Percentiles rank a stretch among this genome's conserved stretches.
Evolutionary conservation across 30 jellyfish, hydroid and myxozoan genomes (phyloP).

Genomic region (Clytia hemisphaerica): DNA sequence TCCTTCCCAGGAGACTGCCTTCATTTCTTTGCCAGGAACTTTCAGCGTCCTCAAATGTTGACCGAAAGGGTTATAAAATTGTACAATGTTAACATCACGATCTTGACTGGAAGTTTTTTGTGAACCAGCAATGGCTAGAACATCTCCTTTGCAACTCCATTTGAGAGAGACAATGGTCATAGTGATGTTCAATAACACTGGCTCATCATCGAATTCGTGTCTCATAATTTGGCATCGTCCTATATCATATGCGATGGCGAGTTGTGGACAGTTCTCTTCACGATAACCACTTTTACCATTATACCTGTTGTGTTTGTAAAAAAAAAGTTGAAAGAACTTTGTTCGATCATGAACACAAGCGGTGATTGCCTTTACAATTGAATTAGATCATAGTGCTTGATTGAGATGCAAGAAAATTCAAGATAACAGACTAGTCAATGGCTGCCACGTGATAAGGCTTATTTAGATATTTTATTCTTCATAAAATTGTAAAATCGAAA

Average conservation of each 20-base stretch:
- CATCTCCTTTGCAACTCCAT: conserved; percentile 94
- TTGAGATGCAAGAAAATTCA: too few relatives aligned
- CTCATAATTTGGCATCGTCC: conserved; percentile 90
- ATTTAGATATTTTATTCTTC: too few relatives aligned
- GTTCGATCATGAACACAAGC: too few relatives aligned
- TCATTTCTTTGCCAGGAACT: conserved; percentile 88
- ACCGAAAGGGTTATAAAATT: conserved; percentile 76
- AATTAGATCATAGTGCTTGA: too few relatives aligned
- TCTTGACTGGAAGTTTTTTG: conserved; percentile 71
- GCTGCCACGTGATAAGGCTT: too few relatives aligned
- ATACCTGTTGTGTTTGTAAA: too few relatives aligned
- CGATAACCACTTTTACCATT: conserved; percentile 78
- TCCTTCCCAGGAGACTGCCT: conserved; percentile 93
- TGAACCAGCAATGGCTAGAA: conserved; percentile 90
- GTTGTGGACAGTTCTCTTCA: conserved; percentile 93
- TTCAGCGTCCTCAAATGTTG: conserved; percentile 86
- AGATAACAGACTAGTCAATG: too few relatives aligned
- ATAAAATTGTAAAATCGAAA: too few relatives aligned
- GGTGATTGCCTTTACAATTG: too few relatives aligned
- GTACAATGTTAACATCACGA: conserved; percentile 84
- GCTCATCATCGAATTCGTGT: conserved; percentile 80
- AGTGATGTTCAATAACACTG: conserved; percentile 69
- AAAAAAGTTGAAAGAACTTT: too few relatives aligned
- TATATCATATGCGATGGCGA: conserved; percentile 70
- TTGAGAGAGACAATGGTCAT: conserved; percentile 59